Evolutionary conservation across 2,113 vertebrate genomes (phyloP).

Genomic region (Melanostigma gelatinosum): DNA sequence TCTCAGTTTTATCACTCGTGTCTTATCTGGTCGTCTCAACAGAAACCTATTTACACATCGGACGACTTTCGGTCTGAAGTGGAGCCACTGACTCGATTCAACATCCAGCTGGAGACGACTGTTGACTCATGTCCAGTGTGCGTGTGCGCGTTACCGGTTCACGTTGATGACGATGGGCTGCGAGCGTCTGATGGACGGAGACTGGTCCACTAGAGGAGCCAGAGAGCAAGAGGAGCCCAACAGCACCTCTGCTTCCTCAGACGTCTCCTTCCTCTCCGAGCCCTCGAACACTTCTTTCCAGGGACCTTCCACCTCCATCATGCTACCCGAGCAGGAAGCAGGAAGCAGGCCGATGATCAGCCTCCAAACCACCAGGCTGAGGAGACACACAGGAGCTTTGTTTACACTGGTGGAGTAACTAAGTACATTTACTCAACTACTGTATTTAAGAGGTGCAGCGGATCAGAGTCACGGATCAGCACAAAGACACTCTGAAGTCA

Average conservation of each 20-base stretch:
- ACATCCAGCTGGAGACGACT: background rate
- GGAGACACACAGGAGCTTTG: too few relatives aligned
- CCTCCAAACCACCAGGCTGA: too few relatives aligned
- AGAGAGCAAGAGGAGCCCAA: slow-evolving; percentile 61
- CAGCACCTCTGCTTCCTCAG: background rate
- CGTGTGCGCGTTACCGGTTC: slow-evolving; percentile 51
- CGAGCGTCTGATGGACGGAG: slow-evolving; percentile 63
- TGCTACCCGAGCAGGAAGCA: slow-evolving; percentile 20
- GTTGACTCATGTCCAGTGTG: too few relatives aligned
- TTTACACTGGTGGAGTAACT: too few relatives aligned
- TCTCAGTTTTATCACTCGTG: too few relatives aligned
- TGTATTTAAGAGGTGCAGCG: too few relatives aligned
- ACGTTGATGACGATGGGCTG: slow-evolving; percentile 66
- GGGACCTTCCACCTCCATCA: slow-evolving; percentile 79
- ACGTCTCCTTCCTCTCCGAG: slow-evolving; percentile 7
- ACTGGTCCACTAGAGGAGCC: slow-evolving; percentile 46
- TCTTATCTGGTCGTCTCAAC: background rate
- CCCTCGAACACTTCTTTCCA: slow-evolving; percentile 74
- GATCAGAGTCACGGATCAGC: too few relatives aligned
- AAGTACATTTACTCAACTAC: too few relatives aligned
- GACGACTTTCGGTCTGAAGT: slow-evolving; percentile 9
- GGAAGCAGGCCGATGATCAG: too few relatives aligned
- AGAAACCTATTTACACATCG: slow-evolving; percentile 34
- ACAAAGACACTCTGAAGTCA: too few relatives aligned
- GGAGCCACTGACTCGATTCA: slow-evolving; percentile 52